These are phyloP conservation scores for Notechis scutatus DNA, from an alignment of 2,113 vertebrate species.

Conservation along the genomic window DNA sequence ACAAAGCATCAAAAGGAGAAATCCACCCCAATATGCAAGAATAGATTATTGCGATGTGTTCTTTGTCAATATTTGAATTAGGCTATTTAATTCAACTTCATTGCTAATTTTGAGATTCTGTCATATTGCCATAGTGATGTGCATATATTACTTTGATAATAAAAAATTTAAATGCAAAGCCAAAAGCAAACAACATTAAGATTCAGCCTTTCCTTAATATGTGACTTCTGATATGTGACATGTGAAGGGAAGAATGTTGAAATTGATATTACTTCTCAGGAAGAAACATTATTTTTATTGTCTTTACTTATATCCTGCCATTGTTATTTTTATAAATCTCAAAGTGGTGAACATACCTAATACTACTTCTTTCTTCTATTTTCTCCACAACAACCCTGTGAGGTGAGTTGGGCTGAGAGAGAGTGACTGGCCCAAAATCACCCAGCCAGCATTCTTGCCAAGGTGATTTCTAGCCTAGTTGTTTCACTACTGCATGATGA, in stretches of 20 bases:
- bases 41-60: neutral
- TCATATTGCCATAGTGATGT: neutral
- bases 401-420: neutral
- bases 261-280: neutral
- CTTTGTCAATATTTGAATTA: neutral
- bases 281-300: neutral
- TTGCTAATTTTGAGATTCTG: neutral
- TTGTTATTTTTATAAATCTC: neutral
- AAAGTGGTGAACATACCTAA: no score
- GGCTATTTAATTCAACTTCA: neutral
- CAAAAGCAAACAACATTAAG: neutral
- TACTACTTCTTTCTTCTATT: no score
- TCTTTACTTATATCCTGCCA: neutral
- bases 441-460: neutral
- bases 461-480: neutral
- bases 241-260: neutral
- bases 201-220: neutral
- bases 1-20: neutral
- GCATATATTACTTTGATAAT: neutral
- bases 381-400: no score
- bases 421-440: neutral
- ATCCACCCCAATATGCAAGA: neutral
- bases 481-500: neutral
- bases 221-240: no score
- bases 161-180: neutral